phyloP scores from a whole-genome alignment of 2,888 invertebrate genomes.

The Thysanoteuthis rhombus region DNA sequence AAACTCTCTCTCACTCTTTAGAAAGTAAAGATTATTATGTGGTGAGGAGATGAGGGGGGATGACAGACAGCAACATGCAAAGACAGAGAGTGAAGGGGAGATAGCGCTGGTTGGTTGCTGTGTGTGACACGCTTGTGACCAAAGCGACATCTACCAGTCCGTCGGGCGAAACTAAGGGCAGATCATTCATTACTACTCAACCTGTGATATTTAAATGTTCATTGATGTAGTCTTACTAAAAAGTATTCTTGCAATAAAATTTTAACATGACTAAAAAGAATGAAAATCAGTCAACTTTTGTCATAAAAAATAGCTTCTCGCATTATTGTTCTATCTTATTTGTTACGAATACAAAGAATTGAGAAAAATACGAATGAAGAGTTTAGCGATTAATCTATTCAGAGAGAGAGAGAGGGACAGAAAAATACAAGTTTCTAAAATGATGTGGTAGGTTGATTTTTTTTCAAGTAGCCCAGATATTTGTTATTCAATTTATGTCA shows the following conservation, averaged over 20 bases:
- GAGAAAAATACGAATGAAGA: neutral
- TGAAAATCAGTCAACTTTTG: neutral
- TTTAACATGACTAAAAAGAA: neutral
- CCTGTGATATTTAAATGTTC: neutral
- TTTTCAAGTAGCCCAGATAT: too few relatives aligned
- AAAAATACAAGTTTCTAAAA: neutral
- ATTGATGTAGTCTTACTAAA: neutral
- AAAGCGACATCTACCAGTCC: neutral
- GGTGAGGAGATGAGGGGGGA: neutral
- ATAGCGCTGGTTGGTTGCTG: constrained; percentile 12
- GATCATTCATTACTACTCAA: neutral
- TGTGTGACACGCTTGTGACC: constrained; percentile 12
- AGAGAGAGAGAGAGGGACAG: neutral
- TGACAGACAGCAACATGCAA: neutral
- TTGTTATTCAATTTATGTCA: too few relatives aligned
- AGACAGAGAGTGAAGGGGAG: neutral
- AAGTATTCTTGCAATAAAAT: neutral
- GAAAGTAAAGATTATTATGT: neutral
- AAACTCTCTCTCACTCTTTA: neutral
- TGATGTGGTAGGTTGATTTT: neutral
- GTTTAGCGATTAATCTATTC: too few relatives aligned
- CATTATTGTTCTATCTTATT: neutral
- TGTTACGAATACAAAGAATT: neutral
- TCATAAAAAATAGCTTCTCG: neutral
- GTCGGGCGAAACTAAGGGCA: neutral